Percentiles rank a stretch among this genome's conserved stretches.
These are phyloP conservation scores for Drosophila gunungcola DNA, from an alignment of 1,140 invertebrate species.

Conservation along the genomic window DNA sequence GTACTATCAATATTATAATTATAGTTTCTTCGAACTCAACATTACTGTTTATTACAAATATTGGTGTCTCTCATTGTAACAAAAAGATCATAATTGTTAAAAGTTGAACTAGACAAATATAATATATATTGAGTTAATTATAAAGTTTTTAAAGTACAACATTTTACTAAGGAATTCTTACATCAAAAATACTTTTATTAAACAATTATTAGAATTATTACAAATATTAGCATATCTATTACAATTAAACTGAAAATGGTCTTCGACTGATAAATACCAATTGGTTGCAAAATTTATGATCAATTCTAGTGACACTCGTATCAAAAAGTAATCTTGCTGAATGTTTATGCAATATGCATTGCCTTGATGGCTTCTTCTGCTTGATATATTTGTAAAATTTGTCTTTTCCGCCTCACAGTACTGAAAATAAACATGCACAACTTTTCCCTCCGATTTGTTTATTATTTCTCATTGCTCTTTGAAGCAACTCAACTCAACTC, in stretches of 20 bases:
- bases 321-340: slow-evolving; percentile 1
- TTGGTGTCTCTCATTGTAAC: too few species aligned
- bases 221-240: not conserved
- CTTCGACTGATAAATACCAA: slow-evolving; percentile 45
- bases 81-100: too few species aligned
- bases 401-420: slow-evolving; percentile 18
- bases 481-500: slow-evolving; percentile 45
- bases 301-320: slow-evolving; percentile 5
- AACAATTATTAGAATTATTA: too few species aligned
- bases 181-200: too few species aligned
- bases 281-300: slow-evolving; percentile 42
- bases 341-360: slow-evolving; percentile 58
- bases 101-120: too few species aligned
- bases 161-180: too few species aligned
- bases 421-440: slow-evolving; percentile 42
- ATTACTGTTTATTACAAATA: too few species aligned
- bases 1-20: not conserved
- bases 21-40: too few species aligned
- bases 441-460: slow-evolving; percentile 72
- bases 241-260: slow-evolving; percentile 25
- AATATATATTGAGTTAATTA: too few species aligned
- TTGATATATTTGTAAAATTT: slow-evolving; percentile 16
- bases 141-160: not conserved
- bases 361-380: slow-evolving; percentile 29
- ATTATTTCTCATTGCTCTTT: slow-evolving; percentile 70